Evolutionary conservation across 1,140 invertebrate species (phyloP).

Genomic region (Cydia splendana): DNA sequence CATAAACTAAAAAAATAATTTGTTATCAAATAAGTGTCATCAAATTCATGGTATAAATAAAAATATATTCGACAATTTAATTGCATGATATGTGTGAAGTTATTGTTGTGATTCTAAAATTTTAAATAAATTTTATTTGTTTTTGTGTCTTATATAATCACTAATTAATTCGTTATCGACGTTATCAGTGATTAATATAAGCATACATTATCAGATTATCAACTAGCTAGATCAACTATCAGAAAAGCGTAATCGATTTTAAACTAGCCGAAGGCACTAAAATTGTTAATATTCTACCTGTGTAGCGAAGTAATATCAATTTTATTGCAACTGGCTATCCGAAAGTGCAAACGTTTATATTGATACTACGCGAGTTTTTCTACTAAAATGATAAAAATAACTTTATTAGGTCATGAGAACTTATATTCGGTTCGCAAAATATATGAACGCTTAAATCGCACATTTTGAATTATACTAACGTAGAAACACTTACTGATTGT

Average conservation of each 20-base stretch:
- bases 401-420: constrained; percentile 4
- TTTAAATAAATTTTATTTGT: constrained; percentile 29
- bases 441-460: constrained; percentile 68
- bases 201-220: neutral
- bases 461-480: constrained; percentile 59
- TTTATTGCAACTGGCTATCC: neutral
- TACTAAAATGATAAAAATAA: constrained; percentile 1
- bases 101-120: constrained; percentile 53
- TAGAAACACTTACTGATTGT: constrained; percentile 60
- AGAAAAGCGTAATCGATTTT: neutral
- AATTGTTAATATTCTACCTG: neutral
- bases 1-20: constrained; percentile 41
- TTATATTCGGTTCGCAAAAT: constrained; percentile 37
- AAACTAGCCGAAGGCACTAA: neutral
- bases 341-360: neutral
- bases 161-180: neutral
- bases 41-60: constrained; percentile 38
- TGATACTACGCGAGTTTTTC: neutral
- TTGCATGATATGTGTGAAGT: constrained; percentile 56
- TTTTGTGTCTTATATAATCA: constrained; percentile 4
- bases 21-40: constrained; percentile 51
- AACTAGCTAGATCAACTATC: neutral
- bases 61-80: constrained; percentile 41
- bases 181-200: constrained; percentile 2
- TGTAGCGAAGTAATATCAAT: neutral